Evolutionary conservation across 2,797 vertebrate species (phyloP).

Genomic region (Ataeniobius toweri): DNA sequence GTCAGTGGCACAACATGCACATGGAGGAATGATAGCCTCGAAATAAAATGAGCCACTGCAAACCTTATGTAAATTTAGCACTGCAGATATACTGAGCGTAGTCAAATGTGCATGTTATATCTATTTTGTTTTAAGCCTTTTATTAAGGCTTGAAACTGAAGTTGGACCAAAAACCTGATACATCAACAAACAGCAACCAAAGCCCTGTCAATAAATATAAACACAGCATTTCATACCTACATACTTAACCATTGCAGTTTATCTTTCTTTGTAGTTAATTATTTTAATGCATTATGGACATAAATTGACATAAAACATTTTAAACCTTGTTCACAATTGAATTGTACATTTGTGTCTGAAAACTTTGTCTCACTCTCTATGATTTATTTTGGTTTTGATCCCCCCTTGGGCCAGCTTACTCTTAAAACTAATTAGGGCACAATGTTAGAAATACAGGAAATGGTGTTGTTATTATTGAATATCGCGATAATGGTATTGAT

Average conservation of each 20-base stretch:
- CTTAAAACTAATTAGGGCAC: background rate
- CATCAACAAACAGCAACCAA: background rate
- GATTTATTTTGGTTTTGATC: background rate
- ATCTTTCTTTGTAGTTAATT: background rate
- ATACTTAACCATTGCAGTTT: background rate
- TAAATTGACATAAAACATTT: background rate
- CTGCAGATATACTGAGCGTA: background rate
- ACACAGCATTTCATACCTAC: background rate
- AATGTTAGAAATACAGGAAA: background rate
- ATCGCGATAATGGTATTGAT: too few species aligned
- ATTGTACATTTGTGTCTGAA: background rate
- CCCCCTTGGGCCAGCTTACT: background rate
- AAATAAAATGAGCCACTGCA: background rate
- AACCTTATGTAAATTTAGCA: background rate
- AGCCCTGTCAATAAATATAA: background rate
- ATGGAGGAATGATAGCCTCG: background rate
- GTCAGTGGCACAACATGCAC: constrained; percentile 14
- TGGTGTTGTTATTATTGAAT: background rate
- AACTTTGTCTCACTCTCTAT: background rate
- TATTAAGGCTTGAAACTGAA: background rate
- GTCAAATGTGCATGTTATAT: constrained; percentile 6
- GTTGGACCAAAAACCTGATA: background rate
- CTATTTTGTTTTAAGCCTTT: constrained; percentile 14
- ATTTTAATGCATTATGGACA: background rate
- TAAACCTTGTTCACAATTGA: background rate